phyloP scores from a whole-genome alignment of 2,797 vertebrate species.

The Esox masquinongy region DNA sequence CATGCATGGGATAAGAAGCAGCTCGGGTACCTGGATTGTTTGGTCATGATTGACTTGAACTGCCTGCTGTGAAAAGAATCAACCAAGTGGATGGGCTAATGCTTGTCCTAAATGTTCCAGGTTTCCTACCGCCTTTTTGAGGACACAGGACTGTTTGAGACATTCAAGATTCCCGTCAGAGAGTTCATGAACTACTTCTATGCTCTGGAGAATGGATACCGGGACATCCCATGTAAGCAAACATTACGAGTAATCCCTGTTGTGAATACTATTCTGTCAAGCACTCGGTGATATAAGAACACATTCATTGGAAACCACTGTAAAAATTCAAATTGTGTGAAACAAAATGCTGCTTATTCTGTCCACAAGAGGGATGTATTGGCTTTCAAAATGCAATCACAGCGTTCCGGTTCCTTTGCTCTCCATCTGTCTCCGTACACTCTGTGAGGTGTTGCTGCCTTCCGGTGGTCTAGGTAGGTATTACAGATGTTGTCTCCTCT shows the following conservation, averaged over 20 bases:
- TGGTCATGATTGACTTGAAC: background rate
- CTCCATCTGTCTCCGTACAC: background rate
- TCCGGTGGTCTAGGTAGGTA: background rate
- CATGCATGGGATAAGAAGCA: background rate
- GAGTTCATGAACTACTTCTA: conserved; percentile 99
- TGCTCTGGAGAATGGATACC: conserved; percentile 94
- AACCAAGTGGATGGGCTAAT: background rate
- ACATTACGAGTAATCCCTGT: background rate
- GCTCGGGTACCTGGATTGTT: background rate
- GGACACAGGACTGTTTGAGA: conserved; percentile 92
- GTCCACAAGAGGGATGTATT: conserved; percentile 55
- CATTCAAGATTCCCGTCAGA: conserved; percentile 90
- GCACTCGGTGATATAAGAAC: background rate
- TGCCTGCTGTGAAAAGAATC: background rate
- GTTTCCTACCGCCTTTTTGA: conserved; percentile 94
- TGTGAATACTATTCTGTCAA: background rate
- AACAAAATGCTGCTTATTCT: background rate
- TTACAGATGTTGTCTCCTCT: background rate
- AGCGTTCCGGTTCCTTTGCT: background rate
- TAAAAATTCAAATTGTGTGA: background rate
- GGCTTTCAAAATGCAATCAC: conserved; percentile 20
- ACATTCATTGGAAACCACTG: background rate
- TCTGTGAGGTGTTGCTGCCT: background rate
- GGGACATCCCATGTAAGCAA: conserved; percentile 96
- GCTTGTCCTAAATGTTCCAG: conserved; percentile 59